Conservation (phyloP, 2,113 vertebrate species). For the Eubucco bourcierii region DNA sequence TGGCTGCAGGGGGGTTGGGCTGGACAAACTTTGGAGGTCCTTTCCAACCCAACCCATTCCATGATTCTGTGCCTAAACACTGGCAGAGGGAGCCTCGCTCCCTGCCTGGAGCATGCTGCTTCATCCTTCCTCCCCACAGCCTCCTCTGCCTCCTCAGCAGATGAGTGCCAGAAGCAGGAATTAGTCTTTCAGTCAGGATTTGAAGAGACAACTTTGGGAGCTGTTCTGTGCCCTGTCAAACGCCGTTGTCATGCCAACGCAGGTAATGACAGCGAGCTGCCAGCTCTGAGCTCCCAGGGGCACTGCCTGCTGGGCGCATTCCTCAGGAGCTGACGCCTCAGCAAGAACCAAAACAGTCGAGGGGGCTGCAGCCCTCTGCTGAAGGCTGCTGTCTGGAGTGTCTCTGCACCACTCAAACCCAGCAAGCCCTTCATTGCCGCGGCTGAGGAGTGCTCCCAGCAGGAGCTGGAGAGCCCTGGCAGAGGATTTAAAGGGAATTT, state of each 20-base stretch:
- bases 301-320: not conserved
- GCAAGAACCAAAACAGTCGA: not conserved
- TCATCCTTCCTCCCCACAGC: not conserved
- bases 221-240: not conserved
- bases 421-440: not conserved
- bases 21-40: no score
- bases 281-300: not conserved
- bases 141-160: not conserved
- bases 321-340: not conserved
- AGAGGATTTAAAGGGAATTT: not conserved
- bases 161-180: rapidly evolving
- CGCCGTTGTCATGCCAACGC: rapidly evolving
- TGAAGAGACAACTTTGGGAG: not conserved
- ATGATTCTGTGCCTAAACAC: no score
- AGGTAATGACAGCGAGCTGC: not conserved
- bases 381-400: not conserved
- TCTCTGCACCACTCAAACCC: not conserved
- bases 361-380: no score
- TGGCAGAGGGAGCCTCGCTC: rapidly evolving
- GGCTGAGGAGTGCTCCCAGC: not conserved
- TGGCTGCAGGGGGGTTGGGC: no score
- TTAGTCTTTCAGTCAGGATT: no score
- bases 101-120: not conserved
- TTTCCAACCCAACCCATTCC: no score
- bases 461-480: not conserved